phyloP scores from a whole-genome alignment of 2,113 vertebrate species.

The Myocastor coypus region DNA sequence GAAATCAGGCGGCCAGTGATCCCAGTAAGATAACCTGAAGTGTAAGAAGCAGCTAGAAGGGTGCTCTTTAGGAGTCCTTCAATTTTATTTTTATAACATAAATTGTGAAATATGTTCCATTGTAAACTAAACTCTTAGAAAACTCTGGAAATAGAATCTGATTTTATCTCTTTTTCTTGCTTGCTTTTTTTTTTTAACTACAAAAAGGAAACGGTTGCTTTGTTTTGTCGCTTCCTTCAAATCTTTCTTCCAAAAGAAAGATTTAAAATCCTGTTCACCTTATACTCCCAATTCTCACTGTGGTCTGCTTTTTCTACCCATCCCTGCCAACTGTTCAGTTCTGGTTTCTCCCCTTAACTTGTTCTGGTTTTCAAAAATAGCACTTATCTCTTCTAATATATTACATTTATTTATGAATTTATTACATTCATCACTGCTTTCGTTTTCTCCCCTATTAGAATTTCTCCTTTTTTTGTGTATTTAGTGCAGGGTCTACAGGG shows the following conservation, averaged over 20 bases:
- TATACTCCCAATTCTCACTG: not conserved
- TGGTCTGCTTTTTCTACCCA: fast-evolving
- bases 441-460: not conserved
- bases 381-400: not conserved
- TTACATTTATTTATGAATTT: not conserved
- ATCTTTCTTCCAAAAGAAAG: not conserved
- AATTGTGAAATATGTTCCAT: conserved; percentile 1
- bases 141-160: not conserved
- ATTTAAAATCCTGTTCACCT: not conserved
- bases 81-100: conserved; percentile 13
- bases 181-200: not conserved
- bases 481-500: too few species aligned
- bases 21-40: conserved; percentile 6
- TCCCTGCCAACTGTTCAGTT: not conserved
- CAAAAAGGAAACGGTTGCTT: not conserved
- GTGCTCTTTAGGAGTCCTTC: not conserved
- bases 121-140: conserved; percentile 9
- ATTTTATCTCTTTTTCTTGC: conserved; percentile 1
- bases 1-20: not conserved
- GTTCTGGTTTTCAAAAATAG: not conserved
- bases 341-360: not conserved
- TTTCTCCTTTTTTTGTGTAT: too few species aligned
- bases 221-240: not conserved
- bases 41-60: not conserved
- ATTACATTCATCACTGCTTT: not conserved